A percentile compares a stretch with the other conserved stretches of the same genome.
Evolutionary conservation across 2,888 invertebrate species (phyloP).

Genomic region (Lasioglossum villosulum): DNA sequence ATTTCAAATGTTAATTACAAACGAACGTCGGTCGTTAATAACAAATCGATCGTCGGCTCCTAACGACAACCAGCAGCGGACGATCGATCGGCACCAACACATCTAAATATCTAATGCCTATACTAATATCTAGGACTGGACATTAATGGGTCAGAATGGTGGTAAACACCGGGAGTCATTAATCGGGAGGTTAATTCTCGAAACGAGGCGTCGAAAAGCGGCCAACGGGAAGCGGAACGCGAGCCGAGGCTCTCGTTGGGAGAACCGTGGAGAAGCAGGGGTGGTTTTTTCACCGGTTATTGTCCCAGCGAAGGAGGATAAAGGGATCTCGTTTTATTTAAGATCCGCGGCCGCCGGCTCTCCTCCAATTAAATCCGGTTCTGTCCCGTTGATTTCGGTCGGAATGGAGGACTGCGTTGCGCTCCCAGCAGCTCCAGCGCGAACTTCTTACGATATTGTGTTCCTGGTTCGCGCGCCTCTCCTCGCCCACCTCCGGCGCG

Average conservation of each 20-base stretch:
- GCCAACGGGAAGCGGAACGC: constrained; percentile 26
- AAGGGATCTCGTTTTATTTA: constrained; percentile 45
- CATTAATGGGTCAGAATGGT: background rate
- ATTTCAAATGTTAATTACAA: too few relatives aligned
- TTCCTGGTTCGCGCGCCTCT: constrained; percentile 28
- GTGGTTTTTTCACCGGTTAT: constrained; percentile 50
- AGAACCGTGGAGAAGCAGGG: constrained; percentile 22
- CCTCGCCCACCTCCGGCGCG: constrained; percentile 17
- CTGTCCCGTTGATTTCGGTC: constrained; percentile 36
- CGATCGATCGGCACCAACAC: too few relatives aligned
- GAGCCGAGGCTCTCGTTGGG: constrained; percentile 20
- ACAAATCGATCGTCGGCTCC: too few relatives aligned
- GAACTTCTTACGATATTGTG: constrained; percentile 57
- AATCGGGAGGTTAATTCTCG: constrained; percentile 22
- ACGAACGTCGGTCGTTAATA: too few relatives aligned
- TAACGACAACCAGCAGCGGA: too few relatives aligned
- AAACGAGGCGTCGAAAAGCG: constrained; percentile 20
- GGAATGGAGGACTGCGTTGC: background rate
- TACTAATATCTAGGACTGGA: too few relatives aligned
- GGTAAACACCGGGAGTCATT: background rate
- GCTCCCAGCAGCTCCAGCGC: background rate
- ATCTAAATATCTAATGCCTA: too few relatives aligned
- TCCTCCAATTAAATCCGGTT: constrained; percentile 54
- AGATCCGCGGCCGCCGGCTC: constrained; percentile 1
- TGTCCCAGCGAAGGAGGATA: constrained; percentile 37